Percentiles rank a stretch among this genome's conserved stretches.
These are phyloP conservation scores for Formicarius rufipectus DNA, from an alignment of 2,113 vertebrate genomes.

Conservation along the genomic window DNA sequence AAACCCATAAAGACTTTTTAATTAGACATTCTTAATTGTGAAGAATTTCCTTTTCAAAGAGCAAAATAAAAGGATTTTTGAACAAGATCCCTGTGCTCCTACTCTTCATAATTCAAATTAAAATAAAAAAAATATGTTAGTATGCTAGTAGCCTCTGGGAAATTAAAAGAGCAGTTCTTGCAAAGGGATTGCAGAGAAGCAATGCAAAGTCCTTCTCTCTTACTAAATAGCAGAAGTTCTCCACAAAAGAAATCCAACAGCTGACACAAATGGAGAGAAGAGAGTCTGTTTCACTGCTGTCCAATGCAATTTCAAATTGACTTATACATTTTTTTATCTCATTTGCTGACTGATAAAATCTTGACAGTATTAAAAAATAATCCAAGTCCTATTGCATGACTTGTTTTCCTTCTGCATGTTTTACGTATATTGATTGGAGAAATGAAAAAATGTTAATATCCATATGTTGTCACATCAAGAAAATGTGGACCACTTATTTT, in stretches of 20 bases:
- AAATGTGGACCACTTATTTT: conserved; percentile 18
- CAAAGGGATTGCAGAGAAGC: background rate
- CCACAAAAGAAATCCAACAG: background rate
- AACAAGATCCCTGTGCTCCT: background rate
- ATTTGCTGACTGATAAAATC: conserved; percentile 20
- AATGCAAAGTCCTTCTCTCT: background rate
- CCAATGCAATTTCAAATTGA: conserved; percentile 8
- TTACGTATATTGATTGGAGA: conserved; percentile 5
- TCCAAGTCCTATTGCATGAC: background rate
- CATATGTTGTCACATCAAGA: conserved; percentile 10
- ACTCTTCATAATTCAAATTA: conserved; percentile 44
- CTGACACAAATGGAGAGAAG: background rate
- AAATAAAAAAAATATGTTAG: background rate
- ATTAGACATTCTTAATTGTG: conserved; percentile 32
- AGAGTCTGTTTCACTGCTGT: conserved; percentile 15
- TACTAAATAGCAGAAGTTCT: background rate
- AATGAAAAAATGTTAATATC: conserved; percentile 26
- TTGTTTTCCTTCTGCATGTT: conserved; percentile 6
- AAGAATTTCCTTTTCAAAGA: conserved; percentile 13
- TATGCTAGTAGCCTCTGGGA: conserved; percentile 25
- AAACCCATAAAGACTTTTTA: conserved; percentile 1
- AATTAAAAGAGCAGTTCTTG: conserved; percentile 38
- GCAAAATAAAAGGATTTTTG: background rate
- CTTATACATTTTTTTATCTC: conserved; percentile 36
- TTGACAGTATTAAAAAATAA: conserved; percentile 42